Conservation (phyloP, 2,113 vertebrate species). For the Podarcis raffonei region DNA sequence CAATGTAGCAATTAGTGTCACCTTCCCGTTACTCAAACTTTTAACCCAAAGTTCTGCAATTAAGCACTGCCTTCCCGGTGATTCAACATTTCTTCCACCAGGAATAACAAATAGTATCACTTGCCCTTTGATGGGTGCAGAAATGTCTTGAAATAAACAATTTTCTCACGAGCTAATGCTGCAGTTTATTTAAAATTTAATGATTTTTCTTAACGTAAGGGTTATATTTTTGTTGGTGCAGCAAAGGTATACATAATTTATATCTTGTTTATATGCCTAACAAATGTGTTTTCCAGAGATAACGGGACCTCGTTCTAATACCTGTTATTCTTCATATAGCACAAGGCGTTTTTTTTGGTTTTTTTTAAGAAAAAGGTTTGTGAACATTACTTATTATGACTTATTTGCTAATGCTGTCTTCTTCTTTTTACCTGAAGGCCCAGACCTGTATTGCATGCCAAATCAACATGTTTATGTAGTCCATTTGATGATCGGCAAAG, state of each 20-base stretch:
- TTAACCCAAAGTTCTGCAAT: neutral
- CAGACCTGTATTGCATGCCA: constrained; percentile 40
- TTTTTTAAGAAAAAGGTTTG: constrained; percentile 60
- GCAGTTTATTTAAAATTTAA: constrained; percentile 77
- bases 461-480: constrained; percentile 50
- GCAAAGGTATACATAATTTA: constrained; percentile 80
- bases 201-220: constrained; percentile 71
- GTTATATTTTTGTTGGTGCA: constrained; percentile 69
- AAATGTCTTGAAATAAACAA: constrained; percentile 57
- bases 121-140: constrained; percentile 32
- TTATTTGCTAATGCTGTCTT: constrained; percentile 56
- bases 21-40: neutral
- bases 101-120: constrained; percentile 31
- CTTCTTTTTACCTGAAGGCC: constrained; percentile 46
- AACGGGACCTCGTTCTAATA: constrained; percentile 73
- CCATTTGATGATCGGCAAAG: constrained; percentile 34
- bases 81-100: constrained; percentile 24
- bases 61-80: neutral
- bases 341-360: constrained; percentile 46
- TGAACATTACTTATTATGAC: constrained; percentile 60
- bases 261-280: constrained; percentile 78
- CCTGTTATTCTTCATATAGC: constrained; percentile 64
- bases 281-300: constrained; percentile 80
- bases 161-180: constrained; percentile 65
- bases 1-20: neutral